Evolutionary conservation across 2,888 invertebrate species (phyloP).

Genomic region (Linnaemya tessellans): DNA sequence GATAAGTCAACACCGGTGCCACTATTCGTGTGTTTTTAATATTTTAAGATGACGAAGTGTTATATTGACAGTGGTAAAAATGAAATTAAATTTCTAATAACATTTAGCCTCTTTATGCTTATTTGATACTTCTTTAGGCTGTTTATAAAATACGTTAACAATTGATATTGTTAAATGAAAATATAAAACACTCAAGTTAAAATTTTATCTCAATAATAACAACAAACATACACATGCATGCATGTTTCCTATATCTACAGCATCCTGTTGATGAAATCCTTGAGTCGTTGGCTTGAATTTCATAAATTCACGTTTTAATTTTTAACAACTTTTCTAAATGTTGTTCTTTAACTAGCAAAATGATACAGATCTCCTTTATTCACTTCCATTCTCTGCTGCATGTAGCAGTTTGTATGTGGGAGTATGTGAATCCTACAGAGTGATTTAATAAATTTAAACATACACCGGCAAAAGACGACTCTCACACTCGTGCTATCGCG

Average conservation of each 20-base stretch:
- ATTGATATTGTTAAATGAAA: background rate
- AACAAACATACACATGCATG: background rate
- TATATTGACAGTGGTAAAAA: too few relatives aligned
- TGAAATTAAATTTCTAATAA: background rate
- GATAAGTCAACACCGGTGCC: too few relatives aligned
- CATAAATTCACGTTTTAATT: constrained; percentile 29
- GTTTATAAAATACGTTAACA: constrained; percentile 4
- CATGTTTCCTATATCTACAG: background rate
- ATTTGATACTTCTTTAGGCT: background rate
- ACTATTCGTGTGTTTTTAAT: too few relatives aligned
- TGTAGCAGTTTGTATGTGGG: background rate
- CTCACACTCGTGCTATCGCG: background rate
- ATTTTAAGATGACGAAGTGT: too few relatives aligned
- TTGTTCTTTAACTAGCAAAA: background rate
- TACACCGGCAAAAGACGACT: constrained; percentile 40
- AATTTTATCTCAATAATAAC: background rate
- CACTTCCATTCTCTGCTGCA: background rate
- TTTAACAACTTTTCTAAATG: constrained; percentile 23
- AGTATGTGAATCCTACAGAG: constrained; percentile 7
- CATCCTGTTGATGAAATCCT: constrained; percentile 7
- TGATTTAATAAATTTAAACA: constrained; percentile 53
- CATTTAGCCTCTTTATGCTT: background rate
- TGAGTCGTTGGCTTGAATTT: constrained; percentile 25
- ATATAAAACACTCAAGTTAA: background rate
- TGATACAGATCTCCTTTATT: constrained; percentile 10